Evolutionary conservation across 2,888 invertebrate species (phyloP), one percentile per base, ranked within the genome.

Genomic region (Isotomurus palustris): DNA sequence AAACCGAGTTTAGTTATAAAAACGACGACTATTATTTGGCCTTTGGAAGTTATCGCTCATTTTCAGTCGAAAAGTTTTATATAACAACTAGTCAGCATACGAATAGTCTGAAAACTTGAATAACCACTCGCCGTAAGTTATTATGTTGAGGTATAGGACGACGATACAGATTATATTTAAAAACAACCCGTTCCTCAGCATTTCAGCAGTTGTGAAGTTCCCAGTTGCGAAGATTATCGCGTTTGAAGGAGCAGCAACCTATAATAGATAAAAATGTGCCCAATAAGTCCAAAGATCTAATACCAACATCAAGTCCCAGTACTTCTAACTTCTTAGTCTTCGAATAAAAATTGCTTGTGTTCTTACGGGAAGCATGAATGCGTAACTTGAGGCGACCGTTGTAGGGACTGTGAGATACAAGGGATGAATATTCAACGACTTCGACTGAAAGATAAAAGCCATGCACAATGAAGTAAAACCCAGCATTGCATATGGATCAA

Each of bases 241-340:
- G 76, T 95, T 95, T n/a, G 94, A 93, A 2, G 94, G 93, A 0
- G 94, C 94, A 40, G 93, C 93, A 14, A 94, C 93, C 0, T 93
- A 94, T 75, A 94, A 81, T 80, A 91, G n/a, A 91, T 24, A 6
- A 27, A n/a, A 40, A 17, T 22, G 49, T 17, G 43, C 40, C 6
- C 17, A 17, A 17, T 22, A 43, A 35, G 14, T 51, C 19, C 24
- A 17, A 24, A 43, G 14, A 51, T 12, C 27, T 25, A 17, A 56
- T 38, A 43, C 2, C 40, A 19, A n/a, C 14, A 36, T 4, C 36
- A 25, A 54, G 35, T 43, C 14, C 10, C 21, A 25, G 21, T 24
- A n/a, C n/a, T n/a, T n/a, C n/a, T n/a, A n/a, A n/a, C n/a, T n/a
- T n/a, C n/a, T n/a, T n/a, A n/a, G n/a, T n/a, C n/a, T n/a, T n/a